Evolutionary conservation across 2,113 vertebrate species (phyloP), one percentile per base, ranked within the genome.

Genomic region (Microcebus lehilahytsara): DNA sequence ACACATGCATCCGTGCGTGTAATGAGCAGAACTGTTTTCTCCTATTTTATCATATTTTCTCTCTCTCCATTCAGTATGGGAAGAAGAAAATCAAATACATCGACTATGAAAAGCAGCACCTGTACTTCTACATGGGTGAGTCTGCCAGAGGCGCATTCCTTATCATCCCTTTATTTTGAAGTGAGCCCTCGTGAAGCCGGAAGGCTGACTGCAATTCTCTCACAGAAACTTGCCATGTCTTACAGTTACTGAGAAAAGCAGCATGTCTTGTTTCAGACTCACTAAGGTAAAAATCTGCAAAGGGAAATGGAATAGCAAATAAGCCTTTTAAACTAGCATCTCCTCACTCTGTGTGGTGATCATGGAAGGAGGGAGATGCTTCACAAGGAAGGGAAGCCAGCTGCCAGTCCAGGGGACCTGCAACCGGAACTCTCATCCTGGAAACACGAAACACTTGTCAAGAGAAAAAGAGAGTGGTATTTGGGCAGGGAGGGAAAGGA

Each of bases 71-170:
- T 64, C 40, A 97, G 97, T 98, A 95, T 9, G 96, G 97, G 80
- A 97, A 98, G 94, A 97, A 96, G n/a, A 98, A 97, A 96, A 97
- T 97, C 49, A 97, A 95, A 56, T 97, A 85, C 23, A 85, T 96
- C 0, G 0, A 97, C 71, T 97, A 97, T 42, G 87, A 97, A 84
- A 97, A 96, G 85, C 97, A 97, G 37, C 97, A 98, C 53, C 85
- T 98, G 12, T 97, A 96, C 88, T 97, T 97, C 87, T 92, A 91
- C 72, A 17, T 53, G 14, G 40, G 97, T 97, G 49, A 97, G 97
- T 96, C 40, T 46, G n/a, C 25, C 32, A 4, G 22, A 46, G 32
- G 22, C 83, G 42, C n/a, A 58, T 17, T 62, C 46, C 14, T 42
- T 86, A 34, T 40, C 64, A 85, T 51, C 51, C 51, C 51, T 3